Evolutionary conservation across 2,888 invertebrate genomes (phyloP).

Genomic region (Fissipunctia ypsillon): DNA sequence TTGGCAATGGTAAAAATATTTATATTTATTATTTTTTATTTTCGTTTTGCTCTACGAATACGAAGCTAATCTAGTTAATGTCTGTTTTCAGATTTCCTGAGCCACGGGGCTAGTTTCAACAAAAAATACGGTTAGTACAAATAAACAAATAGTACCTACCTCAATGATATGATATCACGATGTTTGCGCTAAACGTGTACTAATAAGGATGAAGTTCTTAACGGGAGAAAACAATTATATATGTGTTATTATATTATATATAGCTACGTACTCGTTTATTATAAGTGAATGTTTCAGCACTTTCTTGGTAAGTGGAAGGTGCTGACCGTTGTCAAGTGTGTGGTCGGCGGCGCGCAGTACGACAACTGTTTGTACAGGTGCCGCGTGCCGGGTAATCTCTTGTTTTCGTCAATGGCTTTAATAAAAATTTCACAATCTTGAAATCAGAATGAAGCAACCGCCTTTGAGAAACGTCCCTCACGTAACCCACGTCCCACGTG

Average conservation of each 20-base stretch:
- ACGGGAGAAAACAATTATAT: not conserved
- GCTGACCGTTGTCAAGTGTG: not conserved
- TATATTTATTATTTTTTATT: not conserved
- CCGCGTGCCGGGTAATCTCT: not conserved
- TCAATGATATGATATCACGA: not conserved
- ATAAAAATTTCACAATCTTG: not conserved
- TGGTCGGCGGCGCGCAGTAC: not conserved
- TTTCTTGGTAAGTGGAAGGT: not conserved
- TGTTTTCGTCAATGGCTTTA: not conserved
- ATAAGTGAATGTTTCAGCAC: slow-evolving; percentile 24
- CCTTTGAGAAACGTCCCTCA: not conserved
- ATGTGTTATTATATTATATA: not conserved
- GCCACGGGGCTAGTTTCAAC: slow-evolving; percentile 90
- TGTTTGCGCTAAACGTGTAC: not conserved
- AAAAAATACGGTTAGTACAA: slow-evolving; percentile 88
- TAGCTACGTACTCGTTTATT: not conserved
- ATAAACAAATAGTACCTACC: not conserved
- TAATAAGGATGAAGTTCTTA: not conserved
- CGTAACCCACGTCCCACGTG: not conserved
- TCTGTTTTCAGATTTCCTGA: slow-evolving; percentile 88
- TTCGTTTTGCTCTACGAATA: not conserved
- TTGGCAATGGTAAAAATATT: too few relatives aligned
- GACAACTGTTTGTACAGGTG: not conserved
- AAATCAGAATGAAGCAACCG: not conserved
- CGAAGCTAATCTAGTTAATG: slow-evolving; percentile 32